phyloP scores from a whole-genome alignment of 2,888 invertebrate genomes.

The Julus scanicus region DNA sequence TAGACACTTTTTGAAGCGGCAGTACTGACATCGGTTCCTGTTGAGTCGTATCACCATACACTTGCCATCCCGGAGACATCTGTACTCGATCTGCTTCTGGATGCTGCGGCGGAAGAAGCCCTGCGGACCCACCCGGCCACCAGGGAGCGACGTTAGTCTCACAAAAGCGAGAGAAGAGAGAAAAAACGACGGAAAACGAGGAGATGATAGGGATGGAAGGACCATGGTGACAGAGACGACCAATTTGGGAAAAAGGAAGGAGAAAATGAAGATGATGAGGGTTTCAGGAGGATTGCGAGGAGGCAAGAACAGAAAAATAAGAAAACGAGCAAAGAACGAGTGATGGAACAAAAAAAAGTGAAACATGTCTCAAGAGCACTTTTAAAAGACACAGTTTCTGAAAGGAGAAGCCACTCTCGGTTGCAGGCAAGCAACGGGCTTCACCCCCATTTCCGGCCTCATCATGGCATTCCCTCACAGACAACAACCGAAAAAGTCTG shows the following conservation, averaged over 20 bases:
- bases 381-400: conserved; percentile 11
- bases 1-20: conserved; percentile 96
- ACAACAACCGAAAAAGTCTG: background rate
- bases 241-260: background rate
- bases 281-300: background rate
- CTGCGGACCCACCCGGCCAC: conserved; percentile 68
- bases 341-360: background rate
- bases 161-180: conserved; percentile 54
- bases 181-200: background rate
- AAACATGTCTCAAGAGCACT: background rate
- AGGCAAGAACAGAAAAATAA: background rate
- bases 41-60: conserved; percentile 93
- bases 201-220: too few species aligned
- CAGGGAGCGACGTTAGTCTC: conserved; percentile 55
- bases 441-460: background rate
- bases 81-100: conserved; percentile 96
- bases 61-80: conserved; percentile 92
- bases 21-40: conserved; percentile 94
- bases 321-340: background rate
- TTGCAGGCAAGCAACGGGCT: background rate
- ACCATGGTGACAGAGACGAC: too few species aligned
- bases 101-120: conserved; percentile 96
- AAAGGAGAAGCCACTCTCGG: background rate
- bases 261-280: background rate
- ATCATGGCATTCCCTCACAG: background rate